These are phyloP conservation scores for Nannospalax galili DNA, from an alignment of 2,113 vertebrate genomes.

Conservation along the genomic window DNA sequence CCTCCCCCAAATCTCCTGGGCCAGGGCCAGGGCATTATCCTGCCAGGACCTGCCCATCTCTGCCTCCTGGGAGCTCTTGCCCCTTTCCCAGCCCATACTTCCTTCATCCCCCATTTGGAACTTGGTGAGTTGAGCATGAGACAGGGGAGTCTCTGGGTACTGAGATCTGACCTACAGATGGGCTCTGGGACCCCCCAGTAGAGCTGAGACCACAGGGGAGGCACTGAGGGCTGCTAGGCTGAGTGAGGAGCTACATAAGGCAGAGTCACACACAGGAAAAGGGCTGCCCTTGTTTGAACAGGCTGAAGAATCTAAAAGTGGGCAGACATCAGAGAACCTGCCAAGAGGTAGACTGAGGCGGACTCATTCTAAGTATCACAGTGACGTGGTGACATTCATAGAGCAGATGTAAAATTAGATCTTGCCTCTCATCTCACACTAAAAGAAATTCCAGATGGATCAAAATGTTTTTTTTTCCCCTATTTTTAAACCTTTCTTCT, in stretches of 20 bases:
- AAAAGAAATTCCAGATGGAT: constrained; percentile 67
- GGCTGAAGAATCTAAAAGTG: neutral
- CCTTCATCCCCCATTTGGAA: neutral
- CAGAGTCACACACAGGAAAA: neutral
- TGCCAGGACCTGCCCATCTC: neutral
- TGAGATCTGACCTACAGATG: neutral
- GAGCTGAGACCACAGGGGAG: neutral
- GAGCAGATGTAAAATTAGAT: constrained; percentile 59
- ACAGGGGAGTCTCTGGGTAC: neutral
- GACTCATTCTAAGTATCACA: neutral
- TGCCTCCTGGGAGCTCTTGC: neutral
- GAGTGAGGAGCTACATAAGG: neutral
- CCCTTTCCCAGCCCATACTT: neutral
- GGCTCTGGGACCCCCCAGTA: neutral
- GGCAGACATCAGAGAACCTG: neutral
- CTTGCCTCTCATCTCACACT: constrained; percentile 49
- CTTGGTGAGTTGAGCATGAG: neutral
- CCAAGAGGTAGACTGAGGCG: neutral
- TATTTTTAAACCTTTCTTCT: constrained; percentile 26
- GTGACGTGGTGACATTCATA: neutral
- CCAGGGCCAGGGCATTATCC: constrained; percentile 53
- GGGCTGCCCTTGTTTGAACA: neutral
- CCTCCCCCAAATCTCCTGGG: constrained; percentile 69
- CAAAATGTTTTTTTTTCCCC: neutral
- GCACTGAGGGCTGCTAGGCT: neutral